Evolutionary conservation across 2,113 vertebrate species (phyloP).

Genomic region (Smithornis capensis): DNA sequence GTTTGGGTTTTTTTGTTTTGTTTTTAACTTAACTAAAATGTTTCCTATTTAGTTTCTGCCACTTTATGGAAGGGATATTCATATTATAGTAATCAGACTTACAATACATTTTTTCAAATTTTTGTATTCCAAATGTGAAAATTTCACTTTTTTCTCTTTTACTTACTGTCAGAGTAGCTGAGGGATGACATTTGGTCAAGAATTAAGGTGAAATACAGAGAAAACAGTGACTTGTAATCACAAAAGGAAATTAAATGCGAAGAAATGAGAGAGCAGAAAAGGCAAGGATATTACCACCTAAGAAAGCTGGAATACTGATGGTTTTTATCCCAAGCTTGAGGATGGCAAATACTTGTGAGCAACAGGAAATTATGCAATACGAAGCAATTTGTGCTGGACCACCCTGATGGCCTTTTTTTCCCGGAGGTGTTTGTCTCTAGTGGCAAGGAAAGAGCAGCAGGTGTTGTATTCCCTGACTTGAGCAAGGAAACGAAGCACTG

Average conservation of each 20-base stretch:
- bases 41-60: background rate
- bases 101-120: background rate
- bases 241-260: background rate
- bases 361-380: background rate
- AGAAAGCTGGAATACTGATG: background rate
- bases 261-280: background rate
- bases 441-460: background rate
- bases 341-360: background rate
- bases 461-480: background rate
- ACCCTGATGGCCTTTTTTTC: background rate
- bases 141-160: background rate
- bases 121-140: background rate
- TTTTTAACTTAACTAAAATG: background rate
- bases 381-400: background rate
- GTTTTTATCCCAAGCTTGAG: background rate
- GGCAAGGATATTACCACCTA: background rate
- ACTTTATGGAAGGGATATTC: background rate
- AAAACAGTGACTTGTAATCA: background rate
- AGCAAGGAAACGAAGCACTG: background rate
- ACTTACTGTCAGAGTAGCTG: background rate
- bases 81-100: no score
- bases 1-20: background rate
- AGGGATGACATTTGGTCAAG: background rate
- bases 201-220: background rate
- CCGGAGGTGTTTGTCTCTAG: background rate